Base-by-base conservation (phyloP, 2,888 invertebrate genomes). In the Tachina fera region DNA sequence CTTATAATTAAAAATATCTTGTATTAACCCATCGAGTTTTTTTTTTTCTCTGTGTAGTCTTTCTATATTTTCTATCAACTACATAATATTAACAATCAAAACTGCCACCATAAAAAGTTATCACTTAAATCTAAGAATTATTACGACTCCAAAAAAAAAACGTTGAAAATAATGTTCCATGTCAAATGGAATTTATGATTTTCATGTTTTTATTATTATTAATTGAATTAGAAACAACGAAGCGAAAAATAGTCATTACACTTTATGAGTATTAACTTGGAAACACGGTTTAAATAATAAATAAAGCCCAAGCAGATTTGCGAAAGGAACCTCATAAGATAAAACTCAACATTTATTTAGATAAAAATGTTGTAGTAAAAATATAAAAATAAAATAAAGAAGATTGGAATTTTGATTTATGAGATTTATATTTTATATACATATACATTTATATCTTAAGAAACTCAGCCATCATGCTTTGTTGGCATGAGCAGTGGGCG, bases 221-320 rank as follows among this genome's bases (percentile, higher is more conserved):
- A 83, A 83, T 83, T 83, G 70, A 83, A 83, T 83, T 71, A 68
- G 45, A 74, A 68, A 68, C 14, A 67, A 53, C 58, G 31, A 51
- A 58, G 49, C 63, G 13, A 31, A 19, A 39, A 58, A 70, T 14
- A 67, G 56, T 80, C 65, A 80, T 60, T 72, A 65, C 49, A 72
- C 65, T 65, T 58, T 58, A 31, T 8, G 60, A 43, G 68, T 71
- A 78, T 78, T 61, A 78, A 78, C 71, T 53, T 79, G 63, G 56
- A 56, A 78, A 71, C 60, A 63, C 14, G 53, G 61, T 63, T 58
- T 56, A 41, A 47, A 72, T 71, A 56, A 79, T 56, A 72, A 65
- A 65, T 71, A 19, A 63, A 53, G 31, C 13, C 41, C 45, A 53
- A 61, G 58, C 76, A 63, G 71, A 79, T 63, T 31, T 61, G 53